These are phyloP conservation scores for Campopleginae sp. DNA, from an alignment of 2,888 invertebrate species.

Conservation along the genomic window DNA sequence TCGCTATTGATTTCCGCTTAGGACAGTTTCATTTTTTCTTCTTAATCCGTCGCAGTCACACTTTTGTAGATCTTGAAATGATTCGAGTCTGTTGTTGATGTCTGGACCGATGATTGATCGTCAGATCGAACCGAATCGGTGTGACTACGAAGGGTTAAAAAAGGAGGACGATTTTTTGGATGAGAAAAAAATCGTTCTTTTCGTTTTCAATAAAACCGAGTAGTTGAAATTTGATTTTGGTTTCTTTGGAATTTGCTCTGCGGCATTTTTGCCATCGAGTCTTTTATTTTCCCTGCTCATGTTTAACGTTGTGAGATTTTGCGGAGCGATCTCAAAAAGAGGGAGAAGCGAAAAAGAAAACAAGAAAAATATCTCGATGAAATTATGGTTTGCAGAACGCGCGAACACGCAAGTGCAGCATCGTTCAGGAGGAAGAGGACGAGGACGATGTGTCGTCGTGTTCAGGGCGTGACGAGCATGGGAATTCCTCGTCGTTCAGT, in stretches of 20 bases:
- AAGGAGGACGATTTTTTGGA: background rate
- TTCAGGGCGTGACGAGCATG: conserved; percentile 86
- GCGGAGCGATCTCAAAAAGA: background rate
- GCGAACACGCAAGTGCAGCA: conserved; percentile 94
- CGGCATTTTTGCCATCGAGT: background rate
- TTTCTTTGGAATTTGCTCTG: background rate
- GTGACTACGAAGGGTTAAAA: conserved; percentile 8
- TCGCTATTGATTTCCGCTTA: background rate
- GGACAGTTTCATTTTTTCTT: background rate
- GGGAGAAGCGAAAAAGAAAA: conserved; percentile 23
- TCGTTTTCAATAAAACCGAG: background rate
- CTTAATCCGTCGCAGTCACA: background rate
- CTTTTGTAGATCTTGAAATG: background rate
- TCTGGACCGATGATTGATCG: background rate
- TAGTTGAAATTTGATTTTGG: background rate
- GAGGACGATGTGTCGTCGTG: conserved; percentile 90
- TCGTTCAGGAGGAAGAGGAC: conserved; percentile 96
- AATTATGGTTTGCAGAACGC: conserved; percentile 81
- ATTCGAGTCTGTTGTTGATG: background rate
- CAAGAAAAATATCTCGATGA: conserved; percentile 23
- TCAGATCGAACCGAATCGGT: background rate
- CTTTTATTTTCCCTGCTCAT: background rate
- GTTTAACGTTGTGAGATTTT: background rate
- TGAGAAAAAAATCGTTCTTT: background rate
- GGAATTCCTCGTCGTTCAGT: conserved; percentile 82